Percentiles rank a stretch among this genome's conserved stretches.
phyloP scores from a whole-genome alignment of 2,888 invertebrate species.

The Meiosimyza decipiens region DNA sequence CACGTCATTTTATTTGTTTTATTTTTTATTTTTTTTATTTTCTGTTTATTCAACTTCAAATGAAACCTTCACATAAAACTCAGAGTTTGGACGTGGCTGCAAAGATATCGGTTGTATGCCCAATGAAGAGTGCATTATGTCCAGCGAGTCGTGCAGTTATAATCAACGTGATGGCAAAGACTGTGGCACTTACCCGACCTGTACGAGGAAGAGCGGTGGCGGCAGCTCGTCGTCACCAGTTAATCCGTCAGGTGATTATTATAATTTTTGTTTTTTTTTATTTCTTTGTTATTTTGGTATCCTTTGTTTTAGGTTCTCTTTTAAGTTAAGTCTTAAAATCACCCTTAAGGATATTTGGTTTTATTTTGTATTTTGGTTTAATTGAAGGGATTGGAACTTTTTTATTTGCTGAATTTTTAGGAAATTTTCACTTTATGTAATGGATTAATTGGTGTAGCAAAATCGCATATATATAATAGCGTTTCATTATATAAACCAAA shows the following conservation, averaged over 20 bases:
- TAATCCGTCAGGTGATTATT: constrained; percentile 66
- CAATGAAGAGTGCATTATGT: constrained; percentile 75
- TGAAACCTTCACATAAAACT: constrained; percentile 45
- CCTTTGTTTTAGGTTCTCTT: neutral
- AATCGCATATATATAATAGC: too few species aligned
- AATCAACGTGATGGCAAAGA: constrained; percentile 70
- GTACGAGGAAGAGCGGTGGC: constrained; percentile 68
- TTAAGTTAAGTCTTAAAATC: constrained; percentile 1
- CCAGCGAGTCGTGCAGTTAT: constrained; percentile 76
- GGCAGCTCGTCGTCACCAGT: constrained; percentile 53
- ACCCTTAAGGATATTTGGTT: neutral
- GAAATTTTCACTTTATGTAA: neutral
- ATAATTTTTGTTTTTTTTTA: constrained; percentile 40
- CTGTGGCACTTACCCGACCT: constrained; percentile 77
- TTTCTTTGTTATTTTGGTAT: constrained; percentile 34
- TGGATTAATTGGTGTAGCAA: neutral
- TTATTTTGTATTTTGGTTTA: constrained; percentile 13
- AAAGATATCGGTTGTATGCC: constrained; percentile 81
- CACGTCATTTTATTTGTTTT: neutral
- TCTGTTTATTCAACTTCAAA: constrained; percentile 18
- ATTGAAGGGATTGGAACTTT: neutral
- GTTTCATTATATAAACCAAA: too few species aligned
- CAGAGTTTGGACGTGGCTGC: constrained; percentile 84
- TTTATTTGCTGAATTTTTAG: constrained; percentile 1
- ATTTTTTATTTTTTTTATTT: constrained; percentile 6